These are phyloP conservation scores for Limnephilus rhombicus DNA, from an alignment of 2,888 invertebrate species.

Conservation along the genomic window DNA sequence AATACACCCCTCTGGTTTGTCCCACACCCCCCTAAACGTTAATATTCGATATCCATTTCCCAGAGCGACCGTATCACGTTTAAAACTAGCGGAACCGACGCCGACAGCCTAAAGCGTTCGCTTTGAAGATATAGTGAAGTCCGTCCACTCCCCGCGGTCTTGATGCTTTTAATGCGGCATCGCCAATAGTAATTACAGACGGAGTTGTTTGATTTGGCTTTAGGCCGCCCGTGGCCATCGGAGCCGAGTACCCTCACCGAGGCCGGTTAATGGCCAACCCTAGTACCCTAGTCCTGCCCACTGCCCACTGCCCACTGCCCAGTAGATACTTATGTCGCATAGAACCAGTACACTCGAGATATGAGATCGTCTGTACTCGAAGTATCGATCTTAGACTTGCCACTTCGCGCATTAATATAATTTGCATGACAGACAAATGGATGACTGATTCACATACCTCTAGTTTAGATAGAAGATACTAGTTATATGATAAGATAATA, in stretches of 20 bases:
- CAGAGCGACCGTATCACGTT: neutral
- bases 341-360: slow-evolving; percentile 6
- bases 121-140: slow-evolving; percentile 41
- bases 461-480: too few relatives aligned
- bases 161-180: slow-evolving; percentile 30
- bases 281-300: slow-evolving; percentile 11
- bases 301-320: neutral
- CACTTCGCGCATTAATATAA: too few relatives aligned
- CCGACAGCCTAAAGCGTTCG: neutral
- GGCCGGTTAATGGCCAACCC: slow-evolving; percentile 35
- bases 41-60: neutral
- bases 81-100: neutral
- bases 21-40: neutral
- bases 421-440: too few relatives aligned
- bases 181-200: slow-evolving; percentile 44
- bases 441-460: too few relatives aligned
- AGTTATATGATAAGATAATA: too few relatives aligned
- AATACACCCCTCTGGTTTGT: neutral
- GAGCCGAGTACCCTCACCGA: slow-evolving; percentile 16
- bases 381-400: too few relatives aligned
- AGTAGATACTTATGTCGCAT: neutral
- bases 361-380: neutral
- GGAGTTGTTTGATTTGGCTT: slow-evolving; percentile 47
- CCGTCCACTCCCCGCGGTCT: slow-evolving; percentile 6
- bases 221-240: slow-evolving; percentile 45